Base-by-base conservation (phyloP, 2,797 vertebrate genomes). In the Poecilia picta region DNA sequence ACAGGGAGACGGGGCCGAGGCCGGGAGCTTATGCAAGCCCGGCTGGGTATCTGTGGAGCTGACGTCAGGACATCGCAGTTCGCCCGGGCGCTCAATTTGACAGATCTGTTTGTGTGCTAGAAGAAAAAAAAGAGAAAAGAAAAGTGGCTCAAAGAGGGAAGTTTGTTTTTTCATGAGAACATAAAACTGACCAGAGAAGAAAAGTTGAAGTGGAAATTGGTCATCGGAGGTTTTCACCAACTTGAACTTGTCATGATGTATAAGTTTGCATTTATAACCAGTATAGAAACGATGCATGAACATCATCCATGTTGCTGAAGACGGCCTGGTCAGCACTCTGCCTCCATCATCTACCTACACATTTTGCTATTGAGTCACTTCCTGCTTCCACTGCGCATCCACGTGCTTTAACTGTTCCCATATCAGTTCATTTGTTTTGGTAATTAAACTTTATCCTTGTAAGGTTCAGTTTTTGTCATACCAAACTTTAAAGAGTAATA, bases 301-400 rank as follows among this genome's bases (percentile, higher is more conserved):
- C 36, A 0, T 93, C 95, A 81, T 95, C 93, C 92, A 10, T 87
- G 93, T 92, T 95, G 2, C 94, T 94, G 93, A 87, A 86, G 5
- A 64, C 8, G 77, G 45, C 73, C 81, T 79, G 83, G 62, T 45
- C 53, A 36, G 74, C 43, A 72, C 81, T 80, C 68, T 73, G 73
- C 59, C 15, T 16, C 59, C 59, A 62, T 62, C 28, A 8, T 15
- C n/a, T 59, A 59, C n/a, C 55, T 59, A 31, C n/a, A 59, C 5
- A 0, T 33, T 62, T 62, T 33, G 57, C 12, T 62, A 28, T 16
- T 62, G 28, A 33, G 57, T 62, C 57, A 5, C 11, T 62, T 62
- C 28, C 28, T 62, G 13, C 57, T 62, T 33, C 13, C 59, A 16
- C 8, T 18, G 16, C 12, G 7, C 33, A 8, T 33, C 31, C 8